Evolutionary conservation across 2,888 invertebrate species (phyloP).

Genomic region (Girardia tigrina): DNA sequence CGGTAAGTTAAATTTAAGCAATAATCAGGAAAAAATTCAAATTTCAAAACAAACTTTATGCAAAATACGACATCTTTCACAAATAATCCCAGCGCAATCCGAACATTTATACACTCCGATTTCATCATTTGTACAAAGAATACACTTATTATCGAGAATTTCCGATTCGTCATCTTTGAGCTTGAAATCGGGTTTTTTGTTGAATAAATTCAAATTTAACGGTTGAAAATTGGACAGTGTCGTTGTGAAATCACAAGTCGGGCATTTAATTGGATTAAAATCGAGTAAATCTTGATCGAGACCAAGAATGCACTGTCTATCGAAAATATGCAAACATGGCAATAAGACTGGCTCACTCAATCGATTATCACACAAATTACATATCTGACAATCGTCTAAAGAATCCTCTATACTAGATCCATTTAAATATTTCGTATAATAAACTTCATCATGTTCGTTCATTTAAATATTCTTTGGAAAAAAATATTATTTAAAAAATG

Average conservation of each 20-base stretch:
- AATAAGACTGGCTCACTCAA: conserved; percentile 32
- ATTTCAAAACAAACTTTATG: too few relatives aligned
- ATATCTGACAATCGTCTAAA: conserved; percentile 23
- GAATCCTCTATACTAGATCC: conserved; percentile 29
- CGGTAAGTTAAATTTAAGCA: not conserved
- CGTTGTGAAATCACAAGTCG: conserved; percentile 23
- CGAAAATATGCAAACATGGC: conserved; percentile 34
- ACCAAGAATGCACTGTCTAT: conserved; percentile 27
- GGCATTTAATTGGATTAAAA: conserved; percentile 29
- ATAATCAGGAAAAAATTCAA: too few relatives aligned
- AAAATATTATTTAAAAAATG: not conserved
- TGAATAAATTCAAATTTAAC: not conserved
- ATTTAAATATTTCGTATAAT: not conserved
- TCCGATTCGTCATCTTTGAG: not conserved
- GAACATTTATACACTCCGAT: conserved; percentile 31
- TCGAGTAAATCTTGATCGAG: conserved; percentile 30
- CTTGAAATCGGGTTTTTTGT: not conserved
- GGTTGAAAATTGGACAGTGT: conserved; percentile 17
- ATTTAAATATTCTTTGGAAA: not conserved
- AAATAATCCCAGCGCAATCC: conserved; percentile 35
- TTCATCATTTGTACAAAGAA: conserved; percentile 33
- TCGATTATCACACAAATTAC: conserved; percentile 27
- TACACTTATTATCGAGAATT: conserved; percentile 16
- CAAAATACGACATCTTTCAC: conserved; percentile 31
- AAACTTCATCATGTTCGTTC: not conserved